Base-by-base conservation (phyloP, 2,113 vertebrate species). In the Cololabis saira region DNA sequence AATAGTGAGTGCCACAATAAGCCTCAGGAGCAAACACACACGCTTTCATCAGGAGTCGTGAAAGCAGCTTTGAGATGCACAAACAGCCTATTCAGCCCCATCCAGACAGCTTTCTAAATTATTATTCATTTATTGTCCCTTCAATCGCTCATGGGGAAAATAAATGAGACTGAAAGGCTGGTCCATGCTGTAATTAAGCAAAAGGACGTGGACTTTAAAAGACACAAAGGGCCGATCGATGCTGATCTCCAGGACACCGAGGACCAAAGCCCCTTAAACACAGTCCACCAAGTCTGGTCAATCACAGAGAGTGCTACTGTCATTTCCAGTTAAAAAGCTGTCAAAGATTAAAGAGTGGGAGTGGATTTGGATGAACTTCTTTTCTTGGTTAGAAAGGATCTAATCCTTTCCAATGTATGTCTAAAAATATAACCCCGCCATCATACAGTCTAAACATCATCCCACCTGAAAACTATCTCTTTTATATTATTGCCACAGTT, bases 201-300 rank as follows among this genome's bases (percentile, higher is more conserved):
- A 33, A 37, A 67, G 47, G 17, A 74, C 62, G 22, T 63, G 64
- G 71, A 44, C 58, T 62, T 61, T 72, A 58, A 85, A 54, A 80
- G 59, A 44, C 61, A 43, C 48, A 43, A 21, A 60, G 55, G 76
- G 49, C 41, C 45, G 63, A 75, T 82, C 81, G 61, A 77, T 84
- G 27, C 52, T 71, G 63, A 72, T 72, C 61, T 40, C 51, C 40
- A 21, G 17, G 58, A 74, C 57, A 45, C 53, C 40, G 67, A 67
- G 50, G 57, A 53, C 13, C 40, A 18, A 27, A 49, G 27, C 22
- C 43, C 30, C 42, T 71, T 43, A 61, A 71, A 61, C 59, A 48
- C 33, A 57, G 21, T 18, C 10, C 49, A 52, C 30, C 6, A 1
- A 57, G 16, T 43, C 47, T 27, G 40, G 18, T 54, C 52, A 62